Conservation (phyloP, 1,140 invertebrate species). For the Nasonia giraulti region DNA sequence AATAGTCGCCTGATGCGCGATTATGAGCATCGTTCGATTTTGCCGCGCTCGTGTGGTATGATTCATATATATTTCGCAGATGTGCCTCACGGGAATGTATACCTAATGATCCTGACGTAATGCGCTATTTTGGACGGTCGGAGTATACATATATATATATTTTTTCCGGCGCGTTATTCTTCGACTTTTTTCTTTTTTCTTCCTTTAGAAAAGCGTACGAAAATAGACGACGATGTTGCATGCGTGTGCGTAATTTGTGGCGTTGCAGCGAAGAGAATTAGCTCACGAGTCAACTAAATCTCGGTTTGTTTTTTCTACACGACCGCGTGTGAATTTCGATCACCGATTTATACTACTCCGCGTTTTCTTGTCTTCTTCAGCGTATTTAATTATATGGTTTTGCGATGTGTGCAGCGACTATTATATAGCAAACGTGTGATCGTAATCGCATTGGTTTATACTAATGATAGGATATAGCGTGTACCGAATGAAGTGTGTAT, state of each 20-base stretch:
- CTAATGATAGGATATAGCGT: no score
- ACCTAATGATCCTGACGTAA: not conserved
- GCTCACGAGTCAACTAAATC: not conserved
- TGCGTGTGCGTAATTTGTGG: not conserved
- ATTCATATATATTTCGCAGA: not conserved
- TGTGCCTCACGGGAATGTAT: not conserved
- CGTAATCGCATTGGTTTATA: no score
- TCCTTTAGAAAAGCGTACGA: not conserved
- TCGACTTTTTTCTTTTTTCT: not conserved
- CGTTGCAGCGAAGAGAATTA: not conserved
- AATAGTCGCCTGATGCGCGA: no score
- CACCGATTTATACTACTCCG: not conserved
- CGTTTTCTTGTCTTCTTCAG: not conserved
- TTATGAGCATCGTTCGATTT: no score
- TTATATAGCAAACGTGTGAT: no score
- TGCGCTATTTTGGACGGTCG: conserved; percentile 23
- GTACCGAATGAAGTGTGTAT: not conserved
- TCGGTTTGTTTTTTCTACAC: not conserved
- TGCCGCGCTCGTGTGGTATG: no score
- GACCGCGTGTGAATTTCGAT: not conserved
- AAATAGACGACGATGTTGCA: not conserved
- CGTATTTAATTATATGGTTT: not conserved
- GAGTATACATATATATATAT: no score
- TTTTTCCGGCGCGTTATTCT: not conserved
- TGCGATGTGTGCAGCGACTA: no score